Percentiles rank a stretch among this genome's conserved stretches.
These are phyloP conservation scores for Eupleurogrammus muticus DNA, from an alignment of 2,797 vertebrate genomes.

Conservation along the genomic window DNA sequence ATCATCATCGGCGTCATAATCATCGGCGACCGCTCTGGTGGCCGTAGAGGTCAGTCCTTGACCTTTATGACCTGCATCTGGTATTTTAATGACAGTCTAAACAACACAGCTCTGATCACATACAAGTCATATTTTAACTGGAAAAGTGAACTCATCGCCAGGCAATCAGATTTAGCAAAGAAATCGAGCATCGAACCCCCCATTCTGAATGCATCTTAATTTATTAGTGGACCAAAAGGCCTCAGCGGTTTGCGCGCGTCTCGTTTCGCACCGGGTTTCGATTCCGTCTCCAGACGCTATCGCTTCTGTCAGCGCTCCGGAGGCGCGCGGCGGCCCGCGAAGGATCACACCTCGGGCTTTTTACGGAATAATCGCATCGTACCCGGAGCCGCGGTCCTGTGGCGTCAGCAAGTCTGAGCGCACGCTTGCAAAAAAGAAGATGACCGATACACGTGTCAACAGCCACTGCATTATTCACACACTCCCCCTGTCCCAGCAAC, in stretches of 20 bases:
- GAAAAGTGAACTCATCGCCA: too few species aligned
- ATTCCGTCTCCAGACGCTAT: slow-evolving; percentile 81
- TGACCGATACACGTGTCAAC: background rate
- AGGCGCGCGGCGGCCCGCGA: slow-evolving; percentile 41
- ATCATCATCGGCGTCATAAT: too few species aligned
- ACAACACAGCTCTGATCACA: too few species aligned
- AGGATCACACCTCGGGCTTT: slow-evolving; percentile 71
- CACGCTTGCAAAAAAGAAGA: slow-evolving; percentile 11
- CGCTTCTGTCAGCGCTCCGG: slow-evolving; percentile 79
- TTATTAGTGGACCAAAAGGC: slow-evolving; percentile 33
- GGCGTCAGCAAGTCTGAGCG: slow-evolving; percentile 24
- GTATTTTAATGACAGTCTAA: too few species aligned
- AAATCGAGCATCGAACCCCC: too few species aligned
- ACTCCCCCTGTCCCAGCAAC: background rate
- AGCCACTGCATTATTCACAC: background rate
- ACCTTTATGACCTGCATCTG: too few species aligned
- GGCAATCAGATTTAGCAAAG: too few species aligned
- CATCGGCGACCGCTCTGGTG: too few species aligned
- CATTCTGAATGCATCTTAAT: slow-evolving; percentile 23
- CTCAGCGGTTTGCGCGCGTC: slow-evolving; percentile 51
- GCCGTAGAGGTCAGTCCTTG: too few species aligned
- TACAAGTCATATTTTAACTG: too few species aligned
- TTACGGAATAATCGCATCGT: slow-evolving; percentile 70
- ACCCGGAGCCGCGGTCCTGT: slow-evolving; percentile 47
- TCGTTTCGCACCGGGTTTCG: slow-evolving; percentile 67